Conservation (phyloP, 2,888 invertebrate species). For the Lithosia quadra region DNA sequence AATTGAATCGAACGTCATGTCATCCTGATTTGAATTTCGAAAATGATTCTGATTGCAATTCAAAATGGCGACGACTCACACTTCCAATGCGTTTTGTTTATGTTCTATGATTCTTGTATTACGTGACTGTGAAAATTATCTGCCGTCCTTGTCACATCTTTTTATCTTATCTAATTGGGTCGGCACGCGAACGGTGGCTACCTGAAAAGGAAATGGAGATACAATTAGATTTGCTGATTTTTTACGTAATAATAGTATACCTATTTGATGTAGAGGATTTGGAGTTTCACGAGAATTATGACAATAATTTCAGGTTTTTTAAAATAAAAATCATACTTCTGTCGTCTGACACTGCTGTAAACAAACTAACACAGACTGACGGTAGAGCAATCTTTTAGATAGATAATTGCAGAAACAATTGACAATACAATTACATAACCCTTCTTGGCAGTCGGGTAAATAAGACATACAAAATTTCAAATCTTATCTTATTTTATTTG, state of each 20-base stretch:
- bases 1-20: constrained; percentile 23
- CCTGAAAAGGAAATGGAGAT: constrained; percentile 50
- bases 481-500: too few relatives aligned
- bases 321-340: too few relatives aligned
- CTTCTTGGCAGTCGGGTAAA: too few relatives aligned
- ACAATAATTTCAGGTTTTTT: too few relatives aligned
- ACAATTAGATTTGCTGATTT: constrained; percentile 38
- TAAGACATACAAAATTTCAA: too few relatives aligned
- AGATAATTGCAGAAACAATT: not conserved
- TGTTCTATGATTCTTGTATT: constrained; percentile 26
- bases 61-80: constrained; percentile 19
- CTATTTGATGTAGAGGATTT: not conserved
- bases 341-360: not conserved
- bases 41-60: constrained; percentile 10
- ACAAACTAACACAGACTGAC: not conserved
- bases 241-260: not conserved
- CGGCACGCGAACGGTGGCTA: constrained; percentile 35
- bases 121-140: constrained; percentile 30
- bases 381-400: not conserved
- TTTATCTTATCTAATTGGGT: constrained; percentile 53
- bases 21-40: constrained; percentile 33
- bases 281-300: not conserved
- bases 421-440: too few relatives aligned
- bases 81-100: constrained; percentile 7
- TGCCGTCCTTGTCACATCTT: constrained; percentile 48